Evolutionary conservation across 2,113 vertebrate genomes (phyloP).

Genomic region (Marcusenius ussheri): DNA sequence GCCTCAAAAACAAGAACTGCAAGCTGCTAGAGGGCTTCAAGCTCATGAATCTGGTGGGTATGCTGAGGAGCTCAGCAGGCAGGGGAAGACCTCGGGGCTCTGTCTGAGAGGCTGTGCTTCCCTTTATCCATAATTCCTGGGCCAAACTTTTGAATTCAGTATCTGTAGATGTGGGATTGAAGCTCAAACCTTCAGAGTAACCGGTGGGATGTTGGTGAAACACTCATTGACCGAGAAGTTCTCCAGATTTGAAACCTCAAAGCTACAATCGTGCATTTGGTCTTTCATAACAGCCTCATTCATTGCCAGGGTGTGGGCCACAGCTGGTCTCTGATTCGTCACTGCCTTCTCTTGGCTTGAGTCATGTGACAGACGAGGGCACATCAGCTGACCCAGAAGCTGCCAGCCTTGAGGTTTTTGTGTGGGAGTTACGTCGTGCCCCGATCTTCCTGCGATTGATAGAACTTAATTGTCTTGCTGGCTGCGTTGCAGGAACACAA

Average conservation of each 20-base stretch:
- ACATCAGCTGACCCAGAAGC: neutral
- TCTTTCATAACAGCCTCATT: neutral
- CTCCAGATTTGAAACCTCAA: neutral
- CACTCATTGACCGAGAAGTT: neutral
- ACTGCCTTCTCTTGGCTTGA: neutral
- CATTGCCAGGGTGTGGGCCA: neutral
- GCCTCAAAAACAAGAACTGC: slow-evolving; percentile 98
- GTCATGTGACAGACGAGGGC: neutral
- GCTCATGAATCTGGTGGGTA: slow-evolving; percentile 87
- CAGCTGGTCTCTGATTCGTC: neutral
- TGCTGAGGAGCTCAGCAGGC: too few relatives aligned
- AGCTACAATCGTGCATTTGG: neutral
- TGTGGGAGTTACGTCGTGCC: neutral
- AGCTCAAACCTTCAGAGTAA: neutral
- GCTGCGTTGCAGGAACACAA: slow-evolving; percentile 77
- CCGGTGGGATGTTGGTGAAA: neutral
- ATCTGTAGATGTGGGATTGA: neutral
- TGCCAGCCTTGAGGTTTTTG: neutral
- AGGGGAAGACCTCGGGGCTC: neutral
- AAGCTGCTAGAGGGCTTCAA: slow-evolving; percentile 95
- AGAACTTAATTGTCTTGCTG: neutral
- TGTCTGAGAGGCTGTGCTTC: neutral
- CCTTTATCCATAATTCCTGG: neutral
- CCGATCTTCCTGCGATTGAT: neutral
- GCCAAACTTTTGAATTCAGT: neutral